Evolutionary conservation across 2,888 invertebrate species (phyloP), one percentile per base, ranked within the genome.

Genomic region (Eupithecia subfuscata): DNA sequence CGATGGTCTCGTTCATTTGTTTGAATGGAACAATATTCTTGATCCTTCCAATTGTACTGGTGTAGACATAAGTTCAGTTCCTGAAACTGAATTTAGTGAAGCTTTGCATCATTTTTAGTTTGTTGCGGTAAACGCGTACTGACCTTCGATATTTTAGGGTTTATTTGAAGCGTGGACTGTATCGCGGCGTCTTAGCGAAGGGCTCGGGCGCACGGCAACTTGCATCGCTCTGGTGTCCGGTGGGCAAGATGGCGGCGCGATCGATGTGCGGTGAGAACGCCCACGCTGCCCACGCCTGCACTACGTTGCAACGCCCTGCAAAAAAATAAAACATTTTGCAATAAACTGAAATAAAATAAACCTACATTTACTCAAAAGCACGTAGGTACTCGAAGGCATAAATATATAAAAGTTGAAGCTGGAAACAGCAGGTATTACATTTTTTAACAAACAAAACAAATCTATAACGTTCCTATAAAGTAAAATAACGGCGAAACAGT

Each of bases 241-340:
- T 85, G 79, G 85, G 86, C 92, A 94, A 94, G 91, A 94, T 94
- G 94, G 94, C 94, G 93, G 87, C 92, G 87, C 88, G 84, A 92
- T 93, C 93, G 91, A 93, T 92, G 89, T 88, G 87, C 86, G 84
- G 81, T 83, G 86, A 90, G 88, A 85, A 92, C 94, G 92, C 94
- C 93, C 92, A 89, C 88, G 88, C 84, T 85, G 85, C 90, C 90
- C 91, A 93, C 94, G 93, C 92, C 89, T 91, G 92, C 93, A 91
- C 91, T 90, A 91, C 93, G 88, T 91, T 89, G 91, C 91, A 87
- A 87, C 92, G 91, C 94, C 94, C 87, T 90, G 89, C 89, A 79
- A 86, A 82, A 37, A 67, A 64, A 64, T 12, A 30, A 37, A 40
- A 37, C 65, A 18, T 34, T 37, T 11, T 4, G 40, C 40, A 60